Evolutionary conservation across 2,888 invertebrate genomes (phyloP).

Genomic region (Melieria crassipennis): DNA sequence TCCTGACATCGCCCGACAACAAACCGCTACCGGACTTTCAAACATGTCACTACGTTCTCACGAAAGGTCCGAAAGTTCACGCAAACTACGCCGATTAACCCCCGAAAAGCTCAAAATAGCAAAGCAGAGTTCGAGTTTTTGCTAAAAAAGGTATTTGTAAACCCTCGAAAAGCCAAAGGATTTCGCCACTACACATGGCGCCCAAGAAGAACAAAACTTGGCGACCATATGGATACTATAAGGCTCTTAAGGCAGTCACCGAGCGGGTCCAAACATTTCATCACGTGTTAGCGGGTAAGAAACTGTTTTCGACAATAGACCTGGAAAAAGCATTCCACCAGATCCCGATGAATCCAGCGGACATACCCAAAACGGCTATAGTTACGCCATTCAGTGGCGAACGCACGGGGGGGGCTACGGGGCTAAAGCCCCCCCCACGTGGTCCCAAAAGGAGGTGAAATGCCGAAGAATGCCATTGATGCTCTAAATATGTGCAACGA

Average conservation of each 20-base stretch:
- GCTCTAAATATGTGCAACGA: too few relatives aligned
- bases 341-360: slow-evolving; percentile 14
- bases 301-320: slow-evolving; percentile 32
- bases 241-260: slow-evolving; percentile 43
- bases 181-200: slow-evolving; percentile 7
- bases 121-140: slow-evolving; percentile 36
- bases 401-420: too few relatives aligned
- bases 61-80: slow-evolving; percentile 34
- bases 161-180: slow-evolving; percentile 35
- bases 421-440: too few relatives aligned
- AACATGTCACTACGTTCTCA: slow-evolving; percentile 36
- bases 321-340: slow-evolving; percentile 31
- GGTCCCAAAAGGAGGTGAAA: too few relatives aligned
- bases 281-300: slow-evolving; percentile 27
- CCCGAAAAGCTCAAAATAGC: slow-evolving; percentile 35
- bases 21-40: too few relatives aligned
- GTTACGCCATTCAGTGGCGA: slow-evolving; percentile 34
- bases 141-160: slow-evolving; percentile 29
- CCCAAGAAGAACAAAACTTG: slow-evolving; percentile 6
- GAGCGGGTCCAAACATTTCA: slow-evolving; percentile 47
- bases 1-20: too few relatives aligned
- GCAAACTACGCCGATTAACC: slow-evolving; percentile 32
- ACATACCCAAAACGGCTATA: slow-evolving; percentile 30
- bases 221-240: slow-evolving; percentile 33
- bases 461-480: too few relatives aligned